Conservation (phyloP, 2,888 invertebrate genomes). For the Trachelus iudaicus region DNA sequence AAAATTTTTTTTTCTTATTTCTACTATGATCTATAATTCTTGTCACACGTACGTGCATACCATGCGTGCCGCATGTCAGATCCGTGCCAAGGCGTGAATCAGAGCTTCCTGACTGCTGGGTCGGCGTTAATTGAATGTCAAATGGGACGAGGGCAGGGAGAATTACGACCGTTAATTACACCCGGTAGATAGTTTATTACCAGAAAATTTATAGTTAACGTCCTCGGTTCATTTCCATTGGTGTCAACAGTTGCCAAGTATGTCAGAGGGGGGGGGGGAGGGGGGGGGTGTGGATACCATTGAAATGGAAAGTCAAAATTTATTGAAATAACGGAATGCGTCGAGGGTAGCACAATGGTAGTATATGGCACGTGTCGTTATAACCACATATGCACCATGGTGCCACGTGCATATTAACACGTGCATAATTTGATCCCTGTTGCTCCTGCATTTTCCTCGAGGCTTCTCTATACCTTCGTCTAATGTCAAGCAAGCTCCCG, state of each 20-base stretch:
- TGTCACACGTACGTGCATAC: not conserved
- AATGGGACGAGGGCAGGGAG: slow-evolving; percentile 31
- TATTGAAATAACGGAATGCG: not conserved
- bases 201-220: slow-evolving; percentile 34
- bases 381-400: not conserved
- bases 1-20: not conserved
- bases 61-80: not conserved
- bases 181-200: slow-evolving; percentile 21
- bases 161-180: slow-evolving; percentile 38
- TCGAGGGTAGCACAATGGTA: not conserved
- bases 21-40: not conserved
- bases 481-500: slow-evolving; percentile 8
- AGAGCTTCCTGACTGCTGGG: slow-evolving; percentile 3
- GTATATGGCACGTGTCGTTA: not conserved
- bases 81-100: not conserved
- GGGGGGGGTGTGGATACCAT: not conserved
- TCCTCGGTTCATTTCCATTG: not conserved
- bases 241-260: not conserved
- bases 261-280: not conserved
- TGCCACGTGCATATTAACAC: not conserved
- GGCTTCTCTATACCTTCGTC: not conserved
- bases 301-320: not conserved
- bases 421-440: not conserved
- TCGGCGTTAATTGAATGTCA: slow-evolving; percentile 42
- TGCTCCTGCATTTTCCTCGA: not conserved